phyloP scores from a whole-genome alignment of 2,888 invertebrate species.

The Drosophila rubida region DNA sequence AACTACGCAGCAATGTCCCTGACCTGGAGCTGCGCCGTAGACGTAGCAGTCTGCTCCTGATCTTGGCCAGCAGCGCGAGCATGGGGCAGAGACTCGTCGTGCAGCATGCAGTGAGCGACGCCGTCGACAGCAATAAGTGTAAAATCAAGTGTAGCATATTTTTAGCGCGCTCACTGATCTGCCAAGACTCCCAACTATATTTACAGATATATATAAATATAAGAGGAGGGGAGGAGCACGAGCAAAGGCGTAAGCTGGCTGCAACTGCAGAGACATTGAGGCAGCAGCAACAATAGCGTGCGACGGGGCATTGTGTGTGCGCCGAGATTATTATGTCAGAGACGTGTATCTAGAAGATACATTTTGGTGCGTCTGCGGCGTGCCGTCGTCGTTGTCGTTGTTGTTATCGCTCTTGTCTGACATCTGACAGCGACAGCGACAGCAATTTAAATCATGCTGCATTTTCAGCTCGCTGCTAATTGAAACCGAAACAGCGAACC shows the following conservation, averaged over 20 bases:
- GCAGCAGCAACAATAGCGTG: conserved; percentile 36
- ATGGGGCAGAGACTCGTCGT: conserved; percentile 12
- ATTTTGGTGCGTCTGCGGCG: conserved; percentile 54
- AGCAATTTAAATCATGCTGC: conserved; percentile 81
- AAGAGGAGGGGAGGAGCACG: not conserved
- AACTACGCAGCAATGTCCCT: conserved; percentile 21
- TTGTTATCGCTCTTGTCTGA: conserved; percentile 74
- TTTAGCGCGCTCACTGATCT: conserved; percentile 33
- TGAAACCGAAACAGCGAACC: conserved; percentile 46
- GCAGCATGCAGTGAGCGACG: conserved; percentile 16
- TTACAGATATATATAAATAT: conserved; percentile 3
- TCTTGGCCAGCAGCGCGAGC: conserved; percentile 39
- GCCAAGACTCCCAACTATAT: conserved; percentile 8
- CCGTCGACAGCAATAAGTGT: not conserved
- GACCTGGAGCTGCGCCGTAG: conserved; percentile 26
- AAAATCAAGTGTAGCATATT: conserved; percentile 60
- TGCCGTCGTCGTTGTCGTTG: conserved; percentile 39
- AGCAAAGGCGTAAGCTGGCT: conserved; percentile 22
- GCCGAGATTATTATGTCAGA: conserved; percentile 70
- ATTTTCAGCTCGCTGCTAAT: conserved; percentile 52
- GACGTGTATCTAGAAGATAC: conserved; percentile 69
- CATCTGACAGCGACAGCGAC: conserved; percentile 82
- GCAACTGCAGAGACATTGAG: conserved; percentile 56
- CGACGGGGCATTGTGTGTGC: conserved; percentile 15
- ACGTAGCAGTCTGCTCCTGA: conserved; percentile 30